Conservation (phyloP, 2,113 vertebrate genomes). For the Suncus etruscus region DNA sequence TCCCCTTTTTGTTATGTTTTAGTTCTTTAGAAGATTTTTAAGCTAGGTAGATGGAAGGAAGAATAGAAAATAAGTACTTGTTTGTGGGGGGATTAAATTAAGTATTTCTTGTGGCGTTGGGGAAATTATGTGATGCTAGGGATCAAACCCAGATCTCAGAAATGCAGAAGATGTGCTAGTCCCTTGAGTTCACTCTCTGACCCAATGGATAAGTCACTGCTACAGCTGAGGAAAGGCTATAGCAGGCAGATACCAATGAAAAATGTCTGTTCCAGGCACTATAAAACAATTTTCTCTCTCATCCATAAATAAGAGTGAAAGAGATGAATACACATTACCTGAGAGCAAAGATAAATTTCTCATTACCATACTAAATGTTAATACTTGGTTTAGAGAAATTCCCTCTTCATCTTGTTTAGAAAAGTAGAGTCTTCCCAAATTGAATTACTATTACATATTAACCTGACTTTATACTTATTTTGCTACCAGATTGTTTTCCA, state of each 20-base stretch:
- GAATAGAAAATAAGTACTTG: not conserved
- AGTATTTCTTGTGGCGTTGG: no score
- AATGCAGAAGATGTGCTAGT: no score
- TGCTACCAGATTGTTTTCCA: not conserved
- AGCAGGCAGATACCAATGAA: no score
- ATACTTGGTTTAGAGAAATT: not conserved
- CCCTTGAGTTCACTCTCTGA: not conserved
- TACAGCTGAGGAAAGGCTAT: not conserved
- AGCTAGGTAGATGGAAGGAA: not conserved
- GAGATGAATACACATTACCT: not conserved
- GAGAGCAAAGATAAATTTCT: not conserved
- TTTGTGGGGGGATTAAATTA: not conserved
- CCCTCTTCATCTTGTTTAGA: no score
- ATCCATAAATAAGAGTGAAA: not conserved
- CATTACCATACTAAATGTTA: not conserved
- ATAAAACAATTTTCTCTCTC: not conserved
- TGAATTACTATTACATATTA: not conserved
- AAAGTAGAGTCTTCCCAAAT: not conserved
- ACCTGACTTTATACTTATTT: not conserved
- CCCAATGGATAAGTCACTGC: not conserved
- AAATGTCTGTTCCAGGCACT: no score
- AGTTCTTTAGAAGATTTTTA: conserved; percentile 11
- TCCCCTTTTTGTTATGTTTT: not conserved
- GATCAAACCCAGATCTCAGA: no score
- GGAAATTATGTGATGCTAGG: no score